Base-by-base conservation (phyloP, 2,113 vertebrate genomes). In the Tyto alba region DNA sequence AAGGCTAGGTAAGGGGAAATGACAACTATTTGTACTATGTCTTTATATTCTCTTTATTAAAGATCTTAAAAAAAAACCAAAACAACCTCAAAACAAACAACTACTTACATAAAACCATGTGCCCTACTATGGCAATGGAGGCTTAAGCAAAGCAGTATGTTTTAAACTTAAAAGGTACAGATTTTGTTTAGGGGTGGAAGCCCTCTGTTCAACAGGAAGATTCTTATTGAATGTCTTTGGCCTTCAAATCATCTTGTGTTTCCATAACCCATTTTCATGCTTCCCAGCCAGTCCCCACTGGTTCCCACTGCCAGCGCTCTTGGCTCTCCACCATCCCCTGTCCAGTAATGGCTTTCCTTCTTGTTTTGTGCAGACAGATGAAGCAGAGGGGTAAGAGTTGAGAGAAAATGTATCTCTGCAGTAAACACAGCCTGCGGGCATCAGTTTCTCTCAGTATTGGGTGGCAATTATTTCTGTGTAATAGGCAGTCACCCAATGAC, bases 381-480 rank as follows among this genome's bases (percentile, higher is more conserved):
- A 27, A 76, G 59, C 56, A 87, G 59, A 55, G 23, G 17, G 50
- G 21, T 19, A 11, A 50, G 52, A 60, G 10, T 1, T 18, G 87
- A 16, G 17, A 40, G 45, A 36, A 82, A 43, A 67, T 1, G 9
- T 12, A 9, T 25, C 59, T 75, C 6, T 72, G 60, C 81, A 82
- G 73, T 20, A 50, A 78, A 23, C 20, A 3, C 56, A 89, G 78
- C 86, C 93, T 17, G 41, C 2, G 1, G 81, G 40, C 72, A n/a
- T 2, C n/a, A 26, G 17, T 62, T 84, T 45, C 64, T 79, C 82
- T 74, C 91, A 76, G 62, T 81, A 4, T 7, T 22, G 60, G 30
- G 36, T 59, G 57, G 56, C 75, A 92, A 89, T 96, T 94, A 95
- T 90, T 93, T 22, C 73, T 74, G 62, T 74, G 94, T 85, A 92